Evolutionary conservation across 2,888 invertebrate genomes (phyloP).

Genomic region (Dendrolimus houi): DNA sequence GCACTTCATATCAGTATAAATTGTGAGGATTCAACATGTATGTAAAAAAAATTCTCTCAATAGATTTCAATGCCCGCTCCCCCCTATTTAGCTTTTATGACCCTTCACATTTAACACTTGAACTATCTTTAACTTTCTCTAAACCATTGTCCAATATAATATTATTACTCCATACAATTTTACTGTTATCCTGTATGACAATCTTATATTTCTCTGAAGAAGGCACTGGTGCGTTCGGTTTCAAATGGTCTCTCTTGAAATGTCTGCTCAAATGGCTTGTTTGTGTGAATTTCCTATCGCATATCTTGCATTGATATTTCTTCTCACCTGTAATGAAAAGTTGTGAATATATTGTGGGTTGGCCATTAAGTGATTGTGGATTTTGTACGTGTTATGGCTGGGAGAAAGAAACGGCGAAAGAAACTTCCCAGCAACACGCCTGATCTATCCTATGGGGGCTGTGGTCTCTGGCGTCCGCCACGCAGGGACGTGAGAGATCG

Average conservation of each 20-base stretch:
- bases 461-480: too few relatives aligned
- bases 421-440: too few relatives aligned
- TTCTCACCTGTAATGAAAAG: constrained; percentile 38
- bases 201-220: constrained; percentile 46
- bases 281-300: constrained; percentile 61
- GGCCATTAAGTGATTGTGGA: too few relatives aligned
- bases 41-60: too few relatives aligned
- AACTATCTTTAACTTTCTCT: not conserved
- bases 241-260: constrained; percentile 58
- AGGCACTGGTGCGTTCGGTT: constrained; percentile 47
- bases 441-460: too few relatives aligned
- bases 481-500: too few relatives aligned
- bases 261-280: constrained; percentile 60
- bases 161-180: not conserved
- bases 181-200: constrained; percentile 26
- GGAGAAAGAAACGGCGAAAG: too few relatives aligned
- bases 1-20: not conserved
- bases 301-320: constrained; percentile 63
- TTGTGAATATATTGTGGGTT: too few relatives aligned
- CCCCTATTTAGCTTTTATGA: constrained; percentile 14
- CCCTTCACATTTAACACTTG: constrained; percentile 35
- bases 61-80: too few relatives aligned
- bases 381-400: too few relatives aligned
- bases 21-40: not conserved
- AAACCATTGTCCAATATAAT: not conserved